Conservation (phyloP, 2,888 invertebrate genomes). For the Drosophila prolongata region DNA sequence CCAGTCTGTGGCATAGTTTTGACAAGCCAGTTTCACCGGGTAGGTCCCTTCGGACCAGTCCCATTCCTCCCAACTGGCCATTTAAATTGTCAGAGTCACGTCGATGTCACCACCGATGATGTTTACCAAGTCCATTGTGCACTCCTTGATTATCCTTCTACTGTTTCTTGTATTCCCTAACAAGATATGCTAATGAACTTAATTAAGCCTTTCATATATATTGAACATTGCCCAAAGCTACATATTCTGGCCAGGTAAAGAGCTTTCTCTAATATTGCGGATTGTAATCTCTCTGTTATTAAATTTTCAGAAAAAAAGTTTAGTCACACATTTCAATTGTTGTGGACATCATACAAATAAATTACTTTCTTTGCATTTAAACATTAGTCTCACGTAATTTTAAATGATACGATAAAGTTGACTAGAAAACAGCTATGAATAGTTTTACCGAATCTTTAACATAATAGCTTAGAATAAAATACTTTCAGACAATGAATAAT, state of each 20-base stretch:
- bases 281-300: too few relatives aligned
- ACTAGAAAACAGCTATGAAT: too few relatives aligned
- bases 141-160: slow-evolving; percentile 58
- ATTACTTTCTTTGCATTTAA: too few relatives aligned
- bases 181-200: slow-evolving; percentile 37
- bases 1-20: slow-evolving; percentile 73
- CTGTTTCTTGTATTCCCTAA: slow-evolving; percentile 3
- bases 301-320: too few relatives aligned
- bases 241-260: neutral
- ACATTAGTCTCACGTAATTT: too few relatives aligned
- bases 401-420: too few relatives aligned
- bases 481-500: too few relatives aligned
- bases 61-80: slow-evolving; percentile 25
- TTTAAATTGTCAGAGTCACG: slow-evolving; percentile 67
- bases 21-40: slow-evolving; percentile 62
- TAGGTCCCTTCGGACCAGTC: slow-evolving; percentile 31
- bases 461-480: too few relatives aligned
- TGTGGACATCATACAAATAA: too few relatives aligned
- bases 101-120: slow-evolving; percentile 57
- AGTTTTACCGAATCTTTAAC: too few relatives aligned
- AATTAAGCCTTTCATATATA: slow-evolving; percentile 24
- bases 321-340: too few relatives aligned
- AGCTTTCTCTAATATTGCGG: neutral
- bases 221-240: neutral
- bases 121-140: slow-evolving; percentile 63